Percentiles rank a stretch among this genome's conserved stretches.
phyloP scores from a whole-genome alignment of 2,113 vertebrate genomes.

The Strix aluco region DNA sequence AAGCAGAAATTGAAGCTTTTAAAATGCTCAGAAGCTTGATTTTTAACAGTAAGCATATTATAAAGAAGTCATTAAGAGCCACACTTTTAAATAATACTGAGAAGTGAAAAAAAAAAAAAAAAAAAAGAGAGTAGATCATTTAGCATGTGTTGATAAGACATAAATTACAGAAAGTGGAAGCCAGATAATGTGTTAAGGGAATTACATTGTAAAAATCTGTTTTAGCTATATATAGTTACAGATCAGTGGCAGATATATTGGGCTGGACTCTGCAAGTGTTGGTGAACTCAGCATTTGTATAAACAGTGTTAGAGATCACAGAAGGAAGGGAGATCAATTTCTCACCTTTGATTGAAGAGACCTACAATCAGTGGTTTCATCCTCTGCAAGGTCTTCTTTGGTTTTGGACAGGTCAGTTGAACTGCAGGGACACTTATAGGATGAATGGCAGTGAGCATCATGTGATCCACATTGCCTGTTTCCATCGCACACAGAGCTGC shows the following conservation, averaged over 20 bases:
- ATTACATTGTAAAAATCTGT: background rate
- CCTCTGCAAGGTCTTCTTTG: background rate
- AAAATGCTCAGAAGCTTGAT: background rate
- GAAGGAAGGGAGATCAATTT: background rate
- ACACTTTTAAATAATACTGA: background rate
- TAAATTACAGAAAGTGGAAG: constrained; percentile 10
- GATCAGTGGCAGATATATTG: background rate
- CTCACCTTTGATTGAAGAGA: background rate
- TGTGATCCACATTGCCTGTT: background rate
- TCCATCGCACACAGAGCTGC: background rate
- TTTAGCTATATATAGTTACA: background rate
- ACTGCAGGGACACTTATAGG: background rate
- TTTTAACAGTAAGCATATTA: constrained; percentile 19
- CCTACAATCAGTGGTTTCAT: background rate
- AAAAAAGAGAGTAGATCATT: background rate
- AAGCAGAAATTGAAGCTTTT: constrained; percentile 34
- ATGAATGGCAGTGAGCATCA: background rate
- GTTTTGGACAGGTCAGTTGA: background rate
- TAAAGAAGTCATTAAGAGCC: constrained; percentile 15
- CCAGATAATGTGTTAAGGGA: background rate
- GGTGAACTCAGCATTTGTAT: background rate
- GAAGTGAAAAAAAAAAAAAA: constrained; percentile 15
- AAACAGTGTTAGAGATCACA: accelerated
- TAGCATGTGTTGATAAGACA: background rate
- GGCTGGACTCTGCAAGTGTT: background rate